These are phyloP conservation scores for Oxygymnocypris stewartii DNA, from an alignment of 2,113 vertebrate genomes.

Conservation along the genomic window DNA sequence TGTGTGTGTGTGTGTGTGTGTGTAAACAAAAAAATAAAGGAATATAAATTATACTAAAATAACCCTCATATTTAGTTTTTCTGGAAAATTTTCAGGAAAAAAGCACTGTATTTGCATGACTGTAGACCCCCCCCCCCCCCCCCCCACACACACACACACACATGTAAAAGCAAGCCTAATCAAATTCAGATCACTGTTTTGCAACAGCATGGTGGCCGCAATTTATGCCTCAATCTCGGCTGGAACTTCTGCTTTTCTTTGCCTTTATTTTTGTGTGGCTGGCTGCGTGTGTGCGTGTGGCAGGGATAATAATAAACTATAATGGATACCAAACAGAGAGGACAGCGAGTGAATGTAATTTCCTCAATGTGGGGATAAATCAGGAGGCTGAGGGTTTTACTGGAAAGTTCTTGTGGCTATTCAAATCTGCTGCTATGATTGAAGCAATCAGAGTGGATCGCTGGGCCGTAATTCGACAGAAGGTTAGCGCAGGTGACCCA, in stretches of 20 bases:
- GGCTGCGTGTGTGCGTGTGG: slow-evolving; percentile 18
- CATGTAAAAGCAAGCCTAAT: slow-evolving; percentile 53
- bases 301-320: slow-evolving; percentile 70
- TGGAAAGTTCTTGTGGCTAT: slow-evolving; percentile 69
- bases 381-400: slow-evolving; percentile 67
- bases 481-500: slow-evolving; percentile 75
- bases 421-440: slow-evolving; percentile 78
- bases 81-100: no score
- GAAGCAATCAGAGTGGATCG: slow-evolving; percentile 76
- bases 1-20: no score
- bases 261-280: slow-evolving; percentile 10
- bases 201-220: slow-evolving; percentile 63
- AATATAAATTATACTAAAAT: not conserved
- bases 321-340: slow-evolving; percentile 74
- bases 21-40: not conserved
- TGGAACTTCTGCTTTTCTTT: slow-evolving; percentile 69
- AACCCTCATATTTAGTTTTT: not conserved
- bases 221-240: slow-evolving; percentile 73
- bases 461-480: slow-evolving; percentile 68
- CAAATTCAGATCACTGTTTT: slow-evolving; percentile 65
- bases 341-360: slow-evolving; percentile 72
- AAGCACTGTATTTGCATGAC: not conserved
- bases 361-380: slow-evolving; percentile 76
- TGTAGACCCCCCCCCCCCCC: no score
- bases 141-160: slow-evolving; percentile 12